A percentile compares a stretch with the other conserved stretches of the same genome.
These are phyloP conservation scores for Zoroaster sp. DNA, from an alignment of 53 echinoderm and acorn worm genomes.

Conservation along the genomic window DNA sequence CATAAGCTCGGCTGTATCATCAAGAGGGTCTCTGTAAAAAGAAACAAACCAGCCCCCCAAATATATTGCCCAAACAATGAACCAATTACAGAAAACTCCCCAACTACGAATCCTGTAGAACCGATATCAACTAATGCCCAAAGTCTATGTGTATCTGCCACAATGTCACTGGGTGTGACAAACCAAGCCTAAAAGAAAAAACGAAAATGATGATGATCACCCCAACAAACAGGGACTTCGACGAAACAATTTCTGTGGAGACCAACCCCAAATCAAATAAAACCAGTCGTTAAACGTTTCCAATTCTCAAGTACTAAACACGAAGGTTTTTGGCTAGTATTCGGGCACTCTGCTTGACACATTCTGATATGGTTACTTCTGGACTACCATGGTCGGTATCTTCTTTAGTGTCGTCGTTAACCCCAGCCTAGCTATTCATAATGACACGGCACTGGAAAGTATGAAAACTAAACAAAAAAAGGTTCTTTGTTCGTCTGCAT, in stretches of 20 bases:
- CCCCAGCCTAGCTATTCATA: not conserved
- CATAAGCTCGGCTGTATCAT: not conserved
- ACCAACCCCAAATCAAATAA: not conserved
- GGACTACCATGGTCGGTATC: constrained; percentile 42
- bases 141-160: not conserved
- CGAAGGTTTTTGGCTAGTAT: not conserved
- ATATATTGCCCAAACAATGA: not conserved
- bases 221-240: too few relatives aligned
- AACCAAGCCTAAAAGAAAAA: not conserved
- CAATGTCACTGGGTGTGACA: not conserved
- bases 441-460: not conserved
- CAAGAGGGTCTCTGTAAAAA: not conserved
- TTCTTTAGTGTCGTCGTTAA: not conserved
- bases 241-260: too few relatives aligned
- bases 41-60: not conserved
- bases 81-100: not conserved
- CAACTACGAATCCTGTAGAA: not conserved
- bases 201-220: not conserved
- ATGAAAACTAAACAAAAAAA: too few relatives aligned
- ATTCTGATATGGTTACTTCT: constrained; percentile 21
- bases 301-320: not conserved
- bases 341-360: constrained; percentile 34
- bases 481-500: too few relatives aligned
- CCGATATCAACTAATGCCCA: not conserved
- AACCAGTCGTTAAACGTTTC: not conserved